Evolutionary conservation across 2,113 vertebrate species (phyloP).

Genomic region (Diadophis punctatus): DNA sequence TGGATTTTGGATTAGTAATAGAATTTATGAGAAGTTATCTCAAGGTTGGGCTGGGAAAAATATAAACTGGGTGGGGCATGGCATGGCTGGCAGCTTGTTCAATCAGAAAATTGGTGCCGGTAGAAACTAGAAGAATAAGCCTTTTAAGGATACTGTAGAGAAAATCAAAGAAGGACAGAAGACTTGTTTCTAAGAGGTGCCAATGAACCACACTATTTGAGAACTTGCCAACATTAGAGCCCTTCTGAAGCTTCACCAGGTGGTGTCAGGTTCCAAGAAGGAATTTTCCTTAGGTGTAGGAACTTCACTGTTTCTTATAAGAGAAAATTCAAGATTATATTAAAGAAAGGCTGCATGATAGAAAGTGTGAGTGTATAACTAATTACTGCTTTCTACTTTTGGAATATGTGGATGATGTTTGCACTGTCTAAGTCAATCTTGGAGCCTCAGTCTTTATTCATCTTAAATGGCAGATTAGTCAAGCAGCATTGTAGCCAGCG

Average conservation of each 20-base stretch:
- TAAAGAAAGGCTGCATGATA: background rate
- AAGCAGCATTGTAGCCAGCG: background rate
- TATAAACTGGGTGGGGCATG: background rate
- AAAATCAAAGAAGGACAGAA: background rate
- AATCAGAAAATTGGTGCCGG: background rate
- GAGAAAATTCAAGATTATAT: background rate
- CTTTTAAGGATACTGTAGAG: background rate
- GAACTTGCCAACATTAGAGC: background rate
- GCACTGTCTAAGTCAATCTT: background rate
- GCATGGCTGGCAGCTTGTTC: background rate
- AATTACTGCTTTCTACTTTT: background rate
- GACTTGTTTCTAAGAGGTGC: background rate
- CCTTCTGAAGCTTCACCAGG: background rate
- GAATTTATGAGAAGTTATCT: background rate
- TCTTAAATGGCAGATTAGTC: conserved; percentile 3
- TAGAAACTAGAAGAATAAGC: background rate
- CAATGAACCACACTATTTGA: background rate
- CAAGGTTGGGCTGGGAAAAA: background rate
- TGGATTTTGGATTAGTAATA: background rate
- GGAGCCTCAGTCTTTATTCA: background rate
- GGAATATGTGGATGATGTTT: background rate
- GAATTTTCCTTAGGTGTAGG: background rate
- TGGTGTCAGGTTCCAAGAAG: background rate
- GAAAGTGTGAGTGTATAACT: background rate
- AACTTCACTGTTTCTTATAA: background rate